Base-by-base conservation (phyloP, 2,113 vertebrate species). In the Zosterops lateralis region DNA sequence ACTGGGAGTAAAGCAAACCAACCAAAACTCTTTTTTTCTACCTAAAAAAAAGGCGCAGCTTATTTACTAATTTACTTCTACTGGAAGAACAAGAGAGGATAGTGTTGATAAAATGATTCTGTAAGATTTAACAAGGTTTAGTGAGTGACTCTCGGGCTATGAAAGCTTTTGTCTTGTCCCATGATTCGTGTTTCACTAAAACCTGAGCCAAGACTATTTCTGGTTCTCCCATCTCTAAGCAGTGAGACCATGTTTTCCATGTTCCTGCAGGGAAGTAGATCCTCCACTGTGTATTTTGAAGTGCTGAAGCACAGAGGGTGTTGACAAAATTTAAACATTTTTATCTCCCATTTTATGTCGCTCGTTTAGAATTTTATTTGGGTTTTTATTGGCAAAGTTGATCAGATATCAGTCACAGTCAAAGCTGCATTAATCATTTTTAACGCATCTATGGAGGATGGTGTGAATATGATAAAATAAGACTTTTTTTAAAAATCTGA, bases 381-480 rank as follows among this genome's bases (percentile, higher is more conserved):
- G 84, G 90, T 70, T 89, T 93, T 81, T 95, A 89, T 90, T 97
- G 96, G 95, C 95, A 97, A 91, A 94, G 96, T 96, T 90, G 95
- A 97, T 97, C 96, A 86, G 96, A 94, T 97, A 95, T 97, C 97
- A 97, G 97, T 91, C 97, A 96, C 94, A 89, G 94, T 96, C 93
- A 96, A 96, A 96, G 94, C 94, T 97, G 89, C 96, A 97, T 97
- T 97, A 98, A 97, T 97, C 98, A 97, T 97, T 98, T 97, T 97
- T 97, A 98, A 97, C 87, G 96, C 96, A 94, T 91, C 83, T 95
- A 93, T 96, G 96, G 97, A 97, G 97, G 96, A 97, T 96, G 97
- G 97, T 98, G 97, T 97, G 97, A 98, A 98, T 97, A 96, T 93
- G 95, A 97, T 96, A 98, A 98, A 98, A 97, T 97, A 97, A 97